A percentile compares a stretch with the other conserved stretches of the same genome.
Conservation (phyloP, 2,113 vertebrate species). For the Burhinus oedicnemus region DNA sequence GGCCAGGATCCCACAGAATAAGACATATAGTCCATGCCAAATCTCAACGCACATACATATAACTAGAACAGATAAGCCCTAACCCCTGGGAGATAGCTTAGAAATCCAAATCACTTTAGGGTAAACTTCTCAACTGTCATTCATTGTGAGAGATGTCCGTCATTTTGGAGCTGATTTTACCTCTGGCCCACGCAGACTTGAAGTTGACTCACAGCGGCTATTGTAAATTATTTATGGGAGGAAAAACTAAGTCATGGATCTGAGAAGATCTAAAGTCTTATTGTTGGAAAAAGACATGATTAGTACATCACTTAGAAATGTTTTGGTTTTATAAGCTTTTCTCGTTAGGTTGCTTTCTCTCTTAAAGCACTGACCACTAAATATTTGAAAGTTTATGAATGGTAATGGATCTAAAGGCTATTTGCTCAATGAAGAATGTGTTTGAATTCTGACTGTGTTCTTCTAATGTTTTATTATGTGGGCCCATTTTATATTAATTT, state of each 20-base stretch:
- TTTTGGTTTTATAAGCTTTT: not conserved
- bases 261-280: not conserved
- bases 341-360: not conserved
- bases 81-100: not conserved
- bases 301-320: not conserved
- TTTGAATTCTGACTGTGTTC: not conserved
- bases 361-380: not conserved
- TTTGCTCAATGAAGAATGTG: not conserved
- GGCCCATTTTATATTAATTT: slow-evolving; percentile 17
- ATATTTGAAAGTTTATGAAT: not conserved
- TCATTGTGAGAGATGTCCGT: not conserved
- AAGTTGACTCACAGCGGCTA: not conserved
- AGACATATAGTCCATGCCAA: not conserved
- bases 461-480: not conserved
- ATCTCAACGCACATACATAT: not conserved
- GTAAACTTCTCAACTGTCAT: not conserved
- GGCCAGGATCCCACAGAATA: not conserved
- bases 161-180: not conserved
- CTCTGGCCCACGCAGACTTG: not conserved
- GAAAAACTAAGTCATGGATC: not conserved
- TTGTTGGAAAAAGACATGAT: not conserved
- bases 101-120: not conserved
- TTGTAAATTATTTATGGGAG: not conserved
- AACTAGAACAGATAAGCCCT: not conserved
- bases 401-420: not conserved